phyloP scores from a whole-genome alignment of 1,140 invertebrate species.

The Delia radicum region DNA sequence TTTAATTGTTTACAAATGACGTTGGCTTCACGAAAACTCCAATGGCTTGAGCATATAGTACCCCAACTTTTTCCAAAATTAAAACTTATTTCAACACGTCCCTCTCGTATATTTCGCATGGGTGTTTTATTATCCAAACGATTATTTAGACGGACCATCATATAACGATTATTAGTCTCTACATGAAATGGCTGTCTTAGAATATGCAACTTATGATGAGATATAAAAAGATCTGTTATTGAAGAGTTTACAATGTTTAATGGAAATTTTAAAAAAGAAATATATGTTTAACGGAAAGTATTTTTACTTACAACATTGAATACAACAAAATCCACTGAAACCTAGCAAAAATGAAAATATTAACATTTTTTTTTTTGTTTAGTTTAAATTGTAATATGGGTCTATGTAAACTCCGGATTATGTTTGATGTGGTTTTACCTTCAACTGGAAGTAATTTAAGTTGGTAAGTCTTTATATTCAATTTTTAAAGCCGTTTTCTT shows the following conservation, averaged over 20 bases:
- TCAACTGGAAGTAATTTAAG: not conserved
- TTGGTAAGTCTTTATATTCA: too few relatives aligned
- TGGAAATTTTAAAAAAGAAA: not conserved
- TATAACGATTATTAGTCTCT: constrained; percentile 42
- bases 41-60: constrained; percentile 82
- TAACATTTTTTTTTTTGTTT: not conserved
- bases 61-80: constrained; percentile 67
- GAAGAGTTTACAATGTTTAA: too few relatives aligned
- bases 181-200: not conserved
- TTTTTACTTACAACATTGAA: not conserved
- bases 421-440: not conserved
- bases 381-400: too few relatives aligned
- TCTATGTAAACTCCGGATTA: too few relatives aligned
- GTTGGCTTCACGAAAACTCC: constrained; percentile 80
- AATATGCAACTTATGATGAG: too few relatives aligned
- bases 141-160: constrained; percentile 39
- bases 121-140: not conserved
- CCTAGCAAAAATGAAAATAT: not conserved
- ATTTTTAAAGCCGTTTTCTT: too few relatives aligned
- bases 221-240: too few relatives aligned
- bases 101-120: constrained; percentile 30
- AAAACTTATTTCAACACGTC: constrained; percentile 62
- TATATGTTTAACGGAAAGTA: not conserved
- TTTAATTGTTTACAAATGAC: constrained; percentile 78
- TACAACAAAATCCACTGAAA: not conserved